Evolutionary conservation across 1,140 invertebrate species (phyloP).

Genomic region (Micrasema minimum): DNA sequence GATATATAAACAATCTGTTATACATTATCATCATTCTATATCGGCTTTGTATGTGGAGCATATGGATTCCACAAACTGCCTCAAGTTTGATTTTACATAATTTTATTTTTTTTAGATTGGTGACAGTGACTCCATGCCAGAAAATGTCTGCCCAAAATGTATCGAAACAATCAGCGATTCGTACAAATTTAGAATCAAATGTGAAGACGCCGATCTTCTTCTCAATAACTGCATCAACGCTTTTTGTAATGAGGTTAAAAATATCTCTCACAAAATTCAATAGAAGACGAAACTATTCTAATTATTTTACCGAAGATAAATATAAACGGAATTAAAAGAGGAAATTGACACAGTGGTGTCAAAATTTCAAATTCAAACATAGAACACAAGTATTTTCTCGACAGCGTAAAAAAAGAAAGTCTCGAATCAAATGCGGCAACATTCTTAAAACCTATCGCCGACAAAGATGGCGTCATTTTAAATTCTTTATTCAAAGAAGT

Average conservation of each 20-base stretch:
- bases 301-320: slow-evolving; percentile 43
- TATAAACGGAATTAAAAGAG: background rate
- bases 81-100: too few relatives aligned
- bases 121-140: slow-evolving; percentile 32
- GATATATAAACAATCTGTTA: too few relatives aligned
- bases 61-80: too few relatives aligned
- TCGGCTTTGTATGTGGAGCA: too few relatives aligned
- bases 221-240: slow-evolving; percentile 40
- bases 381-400: background rate
- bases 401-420: background rate
- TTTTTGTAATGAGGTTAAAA: slow-evolving; percentile 29
- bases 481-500: slow-evolving; percentile 30
- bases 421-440: background rate
- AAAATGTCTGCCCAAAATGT: slow-evolving; percentile 45
- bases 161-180: slow-evolving; percentile 35
- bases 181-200: slow-evolving; percentile 47
- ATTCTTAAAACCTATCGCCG: background rate
- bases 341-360: background rate
- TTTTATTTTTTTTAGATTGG: slow-evolving; percentile 48
- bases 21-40: too few relatives aligned
- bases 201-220: slow-evolving; percentile 41
- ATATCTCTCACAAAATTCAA: slow-evolving; percentile 11
- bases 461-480: slow-evolving; percentile 6
- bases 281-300: slow-evolving; percentile 41
- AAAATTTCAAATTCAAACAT: background rate